Percentiles rank a stretch among this genome's conserved stretches.
Evolutionary conservation across 2,113 vertebrate species (phyloP).

Genomic region (Heterotis niloticus): DNA sequence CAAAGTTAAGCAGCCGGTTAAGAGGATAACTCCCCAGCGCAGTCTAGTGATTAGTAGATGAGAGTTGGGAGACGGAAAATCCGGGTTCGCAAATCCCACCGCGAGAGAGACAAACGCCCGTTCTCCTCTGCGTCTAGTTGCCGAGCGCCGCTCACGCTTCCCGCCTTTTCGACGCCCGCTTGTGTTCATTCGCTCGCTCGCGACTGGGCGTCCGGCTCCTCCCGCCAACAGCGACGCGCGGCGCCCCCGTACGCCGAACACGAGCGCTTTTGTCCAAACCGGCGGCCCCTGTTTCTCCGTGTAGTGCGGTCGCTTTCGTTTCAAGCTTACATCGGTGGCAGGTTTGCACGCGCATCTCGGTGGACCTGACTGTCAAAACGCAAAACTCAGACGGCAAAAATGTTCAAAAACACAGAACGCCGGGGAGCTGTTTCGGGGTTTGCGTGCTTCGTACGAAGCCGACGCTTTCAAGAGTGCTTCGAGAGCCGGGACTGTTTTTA

Average conservation of each 20-base stretch:
- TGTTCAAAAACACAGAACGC: no score
- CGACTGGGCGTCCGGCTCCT: constrained; percentile 39
- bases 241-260: neutral
- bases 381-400: no score
- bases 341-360: no score
- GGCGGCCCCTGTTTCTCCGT: no score
- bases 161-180: constrained; percentile 43
- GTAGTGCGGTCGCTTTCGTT: no score
- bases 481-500: no score
- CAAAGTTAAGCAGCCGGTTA: constrained; percentile 75
- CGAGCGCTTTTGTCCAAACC: no score
- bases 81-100: constrained; percentile 70
- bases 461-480: no score
- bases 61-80: constrained; percentile 69
- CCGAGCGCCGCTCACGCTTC: constrained; percentile 61
- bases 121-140: constrained; percentile 61
- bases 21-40: constrained; percentile 75
- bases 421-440: no score
- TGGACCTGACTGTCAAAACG: no score
- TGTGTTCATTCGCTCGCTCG: constrained; percentile 58
- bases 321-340: no score
- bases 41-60: constrained; percentile 75
- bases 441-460: no score
- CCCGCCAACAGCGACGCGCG: constrained; percentile 55
- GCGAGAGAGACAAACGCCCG: constrained; percentile 58